Percentiles rank a stretch among this genome's conserved stretches.
Evolutionary conservation across 2,797 vertebrate genomes (phyloP).

Genomic region (Megaceryle alcyon): DNA sequence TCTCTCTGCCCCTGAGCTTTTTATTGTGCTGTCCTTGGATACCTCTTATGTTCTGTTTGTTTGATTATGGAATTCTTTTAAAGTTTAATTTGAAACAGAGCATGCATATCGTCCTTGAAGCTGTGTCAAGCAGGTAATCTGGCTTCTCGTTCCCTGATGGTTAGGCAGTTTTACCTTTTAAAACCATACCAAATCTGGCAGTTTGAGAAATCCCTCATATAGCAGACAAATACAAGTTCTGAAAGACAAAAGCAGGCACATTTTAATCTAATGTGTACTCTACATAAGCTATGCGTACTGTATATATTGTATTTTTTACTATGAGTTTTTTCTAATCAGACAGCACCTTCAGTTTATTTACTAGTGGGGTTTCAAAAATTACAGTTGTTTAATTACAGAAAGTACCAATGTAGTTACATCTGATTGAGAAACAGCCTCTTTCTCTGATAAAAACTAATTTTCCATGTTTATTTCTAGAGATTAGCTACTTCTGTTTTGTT

Average conservation of each 20-base stretch:
- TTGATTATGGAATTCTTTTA: conserved; percentile 36
- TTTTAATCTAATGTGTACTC: neutral
- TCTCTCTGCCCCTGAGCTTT: neutral
- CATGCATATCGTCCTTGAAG: neutral
- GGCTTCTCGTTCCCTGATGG: neutral
- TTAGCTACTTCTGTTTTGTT: neutral
- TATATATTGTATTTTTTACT: neutral
- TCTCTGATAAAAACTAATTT: neutral
- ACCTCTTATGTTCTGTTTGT: neutral
- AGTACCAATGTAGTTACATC: neutral
- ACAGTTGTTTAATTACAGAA: neutral
- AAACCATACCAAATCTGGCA: neutral
- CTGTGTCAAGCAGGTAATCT: conserved; percentile 6
- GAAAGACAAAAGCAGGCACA: neutral
- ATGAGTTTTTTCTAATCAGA: neutral
- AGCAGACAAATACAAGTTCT: neutral
- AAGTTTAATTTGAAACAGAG: conserved; percentile 35
- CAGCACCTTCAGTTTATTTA: neutral
- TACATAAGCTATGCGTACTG: neutral
- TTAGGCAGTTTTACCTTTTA: neutral
- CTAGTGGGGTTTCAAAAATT: neutral
- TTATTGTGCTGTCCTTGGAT: conserved; percentile 14
- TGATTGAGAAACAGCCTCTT: neutral
- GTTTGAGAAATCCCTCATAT: neutral
- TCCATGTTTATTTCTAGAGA: neutral